Base-by-base conservation (phyloP, 2,113 vertebrate species). In the Gila orcuttii region DNA sequence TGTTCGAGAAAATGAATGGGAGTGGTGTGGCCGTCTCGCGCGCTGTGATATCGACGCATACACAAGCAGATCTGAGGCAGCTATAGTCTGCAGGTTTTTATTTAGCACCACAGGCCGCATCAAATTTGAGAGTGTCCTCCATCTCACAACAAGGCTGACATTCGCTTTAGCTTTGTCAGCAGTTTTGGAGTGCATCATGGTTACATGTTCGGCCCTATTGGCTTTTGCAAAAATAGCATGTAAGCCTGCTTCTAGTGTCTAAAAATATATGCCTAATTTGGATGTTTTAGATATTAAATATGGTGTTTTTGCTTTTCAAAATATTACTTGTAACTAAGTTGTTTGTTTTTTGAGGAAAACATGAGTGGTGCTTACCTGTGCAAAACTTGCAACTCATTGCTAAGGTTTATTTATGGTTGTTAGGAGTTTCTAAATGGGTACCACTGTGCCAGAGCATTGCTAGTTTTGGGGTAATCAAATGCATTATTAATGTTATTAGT, bases 1-100 rank as follows among this genome's bases (percentile, higher is more conserved):
- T 81, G 64, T 79, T 75, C 17, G 69, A 21, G 85, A 66, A 76
- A 82, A 86, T 77, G 71, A 82, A 82, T 86, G 85, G 47, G 55
- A 36, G 62, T 42, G 59, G 23, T 75, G 79, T 69, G 28, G 73
- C 21, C n/a, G 15, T 73, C 11, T 75, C 60, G 52, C 79, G 60
- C 9, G 7, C 79, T 52, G 31, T 74, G n/a, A 85, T 84, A 25
- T 62, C 15, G 47, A 81, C 7, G 42, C 50, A 50, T 71, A 64
- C 76, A 78, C 55, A 68, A 77, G 66, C 60, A 85, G 31, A 78
- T 79, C 33, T 57, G 23, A 28, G 64, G 47, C 71, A 68, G 71
- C 73, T 39, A 47, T 62, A 6, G 45, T 82, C 39, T 66, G 79
- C 79, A 50, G 60, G 60, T 81, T 82, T 80, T 82, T 69, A 69